Percentiles rank a stretch among this genome's conserved stretches.
phyloP scores from a whole-genome alignment of 2,113 vertebrate species.

The Heteronetta atricapilla region DNA sequence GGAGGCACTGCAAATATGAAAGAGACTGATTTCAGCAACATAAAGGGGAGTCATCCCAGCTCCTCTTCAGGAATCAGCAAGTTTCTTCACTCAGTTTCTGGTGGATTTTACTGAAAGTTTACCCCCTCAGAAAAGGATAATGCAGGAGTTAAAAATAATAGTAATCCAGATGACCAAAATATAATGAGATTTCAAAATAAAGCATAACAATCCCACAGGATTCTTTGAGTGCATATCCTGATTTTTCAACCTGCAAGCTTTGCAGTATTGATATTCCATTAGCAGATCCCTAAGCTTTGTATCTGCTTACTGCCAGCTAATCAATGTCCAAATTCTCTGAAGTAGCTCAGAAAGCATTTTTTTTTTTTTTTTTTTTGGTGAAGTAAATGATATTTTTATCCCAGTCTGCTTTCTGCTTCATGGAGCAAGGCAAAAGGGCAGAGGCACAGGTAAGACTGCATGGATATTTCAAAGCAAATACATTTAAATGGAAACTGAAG shows the following conservation, averaged over 20 bases:
- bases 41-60: rapidly evolving
- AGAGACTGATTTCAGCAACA: background rate
- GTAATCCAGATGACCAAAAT: background rate
- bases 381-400: background rate
- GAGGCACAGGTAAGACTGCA: background rate
- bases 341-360: conserved; percentile 23
- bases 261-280: conserved; percentile 14
- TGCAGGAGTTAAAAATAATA: background rate
- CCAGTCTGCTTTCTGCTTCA: background rate
- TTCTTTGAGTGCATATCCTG: background rate
- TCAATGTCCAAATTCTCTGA: background rate
- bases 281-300: conserved; percentile 1
- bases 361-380: conserved; percentile 3
- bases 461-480: background rate
- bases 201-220: background rate
- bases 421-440: background rate
- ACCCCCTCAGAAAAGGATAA: background rate
- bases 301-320: background rate
- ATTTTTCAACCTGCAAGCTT: background rate
- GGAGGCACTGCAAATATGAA: background rate
- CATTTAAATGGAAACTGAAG: background rate
- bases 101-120: background rate
- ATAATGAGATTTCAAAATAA: background rate
- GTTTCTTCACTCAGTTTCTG: background rate
- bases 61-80: background rate